Evolutionary conservation across 2,888 invertebrate genomes (phyloP), one percentile per base, ranked within the genome.

Genomic region (Drosophila sordidula): DNA sequence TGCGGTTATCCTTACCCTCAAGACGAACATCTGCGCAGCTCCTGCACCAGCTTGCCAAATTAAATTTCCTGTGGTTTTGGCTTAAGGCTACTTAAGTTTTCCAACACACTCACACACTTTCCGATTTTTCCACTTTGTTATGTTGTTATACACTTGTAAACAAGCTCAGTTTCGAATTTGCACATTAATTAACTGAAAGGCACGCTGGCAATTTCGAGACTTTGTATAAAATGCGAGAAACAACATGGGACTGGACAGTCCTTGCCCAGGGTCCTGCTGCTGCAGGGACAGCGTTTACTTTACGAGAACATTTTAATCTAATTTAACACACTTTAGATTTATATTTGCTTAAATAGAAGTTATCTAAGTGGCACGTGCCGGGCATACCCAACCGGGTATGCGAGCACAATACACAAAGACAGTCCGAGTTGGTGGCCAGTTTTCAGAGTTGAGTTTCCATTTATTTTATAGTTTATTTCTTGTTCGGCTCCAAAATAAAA

Each of bases 271-370:
- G 12, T 56, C 26, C 42, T 36, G 9, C 25, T 16, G 4, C 22
- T 0, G 2, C 8, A 14, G 0, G 72, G 70, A 45, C 58, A 80
- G 42, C 68, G 51, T 78, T 83, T 73, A 66, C 67, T 75, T 81
- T 84, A 84, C 78, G 84, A 83, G 80, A 88, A 87, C 87, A 83
- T 87, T 86, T 81, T 89, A 87, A 86, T 89, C 85, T 85, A 87
- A 89, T 86, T 86, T 86, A 89, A 81, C 86, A 84, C 89, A 87
- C 87, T 87, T 86, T 87, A 84, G 85, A 86, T 89, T 89, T 86
- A 86, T 86, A 89, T 86, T 86, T 89, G 85, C 85, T 89, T 86
- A 89, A 86, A 87, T 87, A 79, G 89, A 89, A 86, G 81, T 87
- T 89, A 89, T 86, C 85, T 81, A 64, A 73, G 66, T 74, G 76